Evolutionary conservation across 2,113 vertebrate species (phyloP), one percentile per base, ranked within the genome.

Genomic region (Vicugna pacos): DNA sequence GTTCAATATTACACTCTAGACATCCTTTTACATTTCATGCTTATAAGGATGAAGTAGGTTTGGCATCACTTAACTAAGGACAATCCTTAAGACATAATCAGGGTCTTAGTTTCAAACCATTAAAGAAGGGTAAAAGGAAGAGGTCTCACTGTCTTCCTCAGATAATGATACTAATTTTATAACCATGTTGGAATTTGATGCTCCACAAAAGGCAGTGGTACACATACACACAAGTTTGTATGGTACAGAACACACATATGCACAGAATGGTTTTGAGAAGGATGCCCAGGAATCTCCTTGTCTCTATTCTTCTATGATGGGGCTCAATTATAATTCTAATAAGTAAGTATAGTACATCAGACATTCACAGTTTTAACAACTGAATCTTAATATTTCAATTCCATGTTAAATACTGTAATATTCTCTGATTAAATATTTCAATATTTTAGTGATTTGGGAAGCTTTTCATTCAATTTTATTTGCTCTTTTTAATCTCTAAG

Each of bases 241-340:
- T 86, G 12, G 38, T 91, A 89, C 26, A 95, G 83, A 93, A 98
- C 76, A 97, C 30, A 96, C 0, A 0, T 46, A 94, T 54, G 50
- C 26, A 95, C 64, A 95, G 97, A 89, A 97, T 90, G 97, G 75
- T 92, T 24, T 87, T 96, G 83, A 97, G 46, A 62, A n/a, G 42
- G 4, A 76, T 70, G 15, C 64, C 67, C 8, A 83, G 58, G 19
- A 80, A 60, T 62, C 7, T 70, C 28, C 93, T 92, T 56, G 14
- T 35, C 24, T 93, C 38, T 95, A 92, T 38, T 92, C 17, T 85
- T 95, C 77, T 76, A 48, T 52, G n/a, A 52, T 50, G 9, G 20
- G 16, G 32, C 3, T 50, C 32, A 42, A 26, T 62, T 58, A 30
- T 86, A 85, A 85, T 82, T 94, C 54, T 64, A 86, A 62, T 62